Conservation (phyloP, 2,113 vertebrate species). For the Regulus satrapa region DNA sequence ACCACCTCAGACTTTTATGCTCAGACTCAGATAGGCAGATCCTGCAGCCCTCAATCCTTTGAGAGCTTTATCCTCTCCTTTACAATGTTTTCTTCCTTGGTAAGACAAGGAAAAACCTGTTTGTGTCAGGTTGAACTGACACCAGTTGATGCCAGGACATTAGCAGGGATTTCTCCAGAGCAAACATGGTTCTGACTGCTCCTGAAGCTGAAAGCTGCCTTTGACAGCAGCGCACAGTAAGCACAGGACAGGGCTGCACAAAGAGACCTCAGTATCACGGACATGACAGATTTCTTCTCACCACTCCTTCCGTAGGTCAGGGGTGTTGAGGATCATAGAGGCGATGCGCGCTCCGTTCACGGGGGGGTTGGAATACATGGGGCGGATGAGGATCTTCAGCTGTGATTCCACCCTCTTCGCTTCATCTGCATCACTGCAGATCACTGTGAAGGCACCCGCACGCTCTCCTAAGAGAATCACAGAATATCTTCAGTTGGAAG, state of each 20-base stretch:
- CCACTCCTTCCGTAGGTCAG: constrained; percentile 90
- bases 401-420: constrained; percentile 95
- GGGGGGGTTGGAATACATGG: constrained; percentile 97
- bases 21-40: neutral
- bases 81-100: neutral
- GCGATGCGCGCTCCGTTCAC: constrained; percentile 94
- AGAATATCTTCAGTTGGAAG: neutral
- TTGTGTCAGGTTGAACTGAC: neutral
- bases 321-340: constrained; percentile 84
- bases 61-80: neutral
- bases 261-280: neutral
- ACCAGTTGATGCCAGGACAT: neutral
- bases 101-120: neutral
- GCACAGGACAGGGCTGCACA: neutral
- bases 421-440: constrained; percentile 88
- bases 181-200: neutral
- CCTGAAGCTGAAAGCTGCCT: neutral
- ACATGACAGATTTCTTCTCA: constrained; percentile 26
- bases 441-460: constrained; percentile 89
- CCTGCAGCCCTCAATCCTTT: neutral
- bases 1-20: neutral
- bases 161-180: neutral
- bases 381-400: constrained; percentile 95
- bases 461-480: constrained; percentile 83
- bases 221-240: neutral